Conservation (phyloP, 2,888 invertebrate species). For the Mythimna lalbum region DNA sequence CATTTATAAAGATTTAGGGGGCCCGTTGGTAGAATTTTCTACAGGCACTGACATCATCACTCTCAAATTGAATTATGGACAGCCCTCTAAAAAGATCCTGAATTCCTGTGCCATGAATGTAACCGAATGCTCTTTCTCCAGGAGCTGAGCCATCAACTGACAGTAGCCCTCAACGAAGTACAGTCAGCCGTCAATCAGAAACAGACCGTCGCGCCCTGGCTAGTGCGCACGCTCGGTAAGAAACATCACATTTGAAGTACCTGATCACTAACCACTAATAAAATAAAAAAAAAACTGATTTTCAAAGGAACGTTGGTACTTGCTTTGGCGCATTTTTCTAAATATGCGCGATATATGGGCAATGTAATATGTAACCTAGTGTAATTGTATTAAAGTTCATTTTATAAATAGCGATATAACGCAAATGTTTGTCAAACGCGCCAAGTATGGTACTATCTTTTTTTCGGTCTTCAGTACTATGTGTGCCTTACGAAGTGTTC, state of each 20-base stretch:
- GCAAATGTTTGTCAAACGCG: neutral
- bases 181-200: constrained; percentile 85
- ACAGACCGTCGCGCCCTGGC: constrained; percentile 96
- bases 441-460: neutral
- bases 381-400: neutral
- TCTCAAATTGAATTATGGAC: too few species aligned
- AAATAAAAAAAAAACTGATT: too few species aligned
- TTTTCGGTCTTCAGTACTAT: neutral
- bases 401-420: neutral
- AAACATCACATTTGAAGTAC: neutral
- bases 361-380: too few species aligned
- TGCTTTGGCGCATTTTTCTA: neutral
- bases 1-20: too few species aligned
- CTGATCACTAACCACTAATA: neutral
- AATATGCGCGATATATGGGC: too few species aligned
- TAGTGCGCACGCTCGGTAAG: constrained; percentile 96
- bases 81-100: too few species aligned
- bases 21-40: too few species aligned
- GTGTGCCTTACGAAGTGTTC: neutral
- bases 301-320: too few species aligned
- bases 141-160: constrained; percentile 97
- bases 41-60: too few species aligned
- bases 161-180: constrained; percentile 94
- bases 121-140: constrained; percentile 68
- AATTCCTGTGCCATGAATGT: too few species aligned